Conservation (phyloP, 2,888 invertebrate species). For the Blera fallax region DNA sequence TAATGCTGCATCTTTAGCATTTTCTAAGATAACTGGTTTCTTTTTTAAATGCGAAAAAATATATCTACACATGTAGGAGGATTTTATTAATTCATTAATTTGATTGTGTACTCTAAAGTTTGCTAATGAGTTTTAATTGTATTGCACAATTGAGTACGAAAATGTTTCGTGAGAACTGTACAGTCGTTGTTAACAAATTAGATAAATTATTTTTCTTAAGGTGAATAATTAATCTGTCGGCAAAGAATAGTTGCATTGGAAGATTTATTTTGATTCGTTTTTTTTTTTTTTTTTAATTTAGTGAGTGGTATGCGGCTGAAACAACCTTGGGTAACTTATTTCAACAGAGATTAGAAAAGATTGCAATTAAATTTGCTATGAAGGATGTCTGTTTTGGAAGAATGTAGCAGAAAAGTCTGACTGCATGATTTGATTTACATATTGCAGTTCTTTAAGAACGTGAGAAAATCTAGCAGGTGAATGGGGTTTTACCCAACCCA, state of each 20-base stretch:
- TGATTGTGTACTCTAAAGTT: constrained; percentile 8
- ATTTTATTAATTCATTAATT: constrained; percentile 39
- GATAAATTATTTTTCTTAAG: background rate
- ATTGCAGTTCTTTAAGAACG: constrained; percentile 9
- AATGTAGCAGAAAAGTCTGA: background rate
- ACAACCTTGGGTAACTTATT: constrained; percentile 21
- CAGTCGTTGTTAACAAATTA: constrained; percentile 17
- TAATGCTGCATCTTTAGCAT: constrained; percentile 8
- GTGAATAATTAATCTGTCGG: background rate
- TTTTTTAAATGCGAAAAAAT: background rate
- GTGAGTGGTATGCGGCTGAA: constrained; percentile 20
- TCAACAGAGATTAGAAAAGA: constrained; percentile 31
- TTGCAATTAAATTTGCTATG: constrained; percentile 39
- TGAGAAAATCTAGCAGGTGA: constrained; percentile 15
- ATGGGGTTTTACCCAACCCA: constrained; percentile 22
- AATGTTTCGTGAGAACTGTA: constrained; percentile 10
- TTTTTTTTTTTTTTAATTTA: background rate
- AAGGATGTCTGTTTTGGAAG: constrained; percentile 14
- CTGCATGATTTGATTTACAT: constrained; percentile 48
- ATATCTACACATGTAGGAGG: constrained; percentile 7
- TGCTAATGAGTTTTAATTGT: constrained; percentile 14
- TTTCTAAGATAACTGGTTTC: constrained; percentile 15
- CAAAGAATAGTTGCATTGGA: constrained; percentile 17
- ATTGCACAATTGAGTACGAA: constrained; percentile 20
- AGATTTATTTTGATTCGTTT: constrained; percentile 16